These are phyloP conservation scores for Baccha elongata DNA, from an alignment of 2,888 invertebrate genomes.

Conservation along the genomic window DNA sequence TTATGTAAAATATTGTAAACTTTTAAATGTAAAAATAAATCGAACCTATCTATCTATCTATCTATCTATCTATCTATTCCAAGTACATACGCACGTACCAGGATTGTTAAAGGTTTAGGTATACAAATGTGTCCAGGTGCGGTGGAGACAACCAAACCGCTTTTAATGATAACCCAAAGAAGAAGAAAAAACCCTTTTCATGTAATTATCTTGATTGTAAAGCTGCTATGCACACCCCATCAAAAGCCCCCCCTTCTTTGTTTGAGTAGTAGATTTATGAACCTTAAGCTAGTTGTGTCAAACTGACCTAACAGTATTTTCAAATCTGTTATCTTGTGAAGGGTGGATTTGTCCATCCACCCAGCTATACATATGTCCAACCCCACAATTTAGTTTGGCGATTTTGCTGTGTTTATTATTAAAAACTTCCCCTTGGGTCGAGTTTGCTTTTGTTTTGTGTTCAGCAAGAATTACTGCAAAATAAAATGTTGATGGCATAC, in stretches of 20 bases:
- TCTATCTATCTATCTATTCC: too few species aligned
- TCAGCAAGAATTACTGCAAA: slow-evolving; percentile 39
- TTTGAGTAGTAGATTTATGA: slow-evolving; percentile 64
- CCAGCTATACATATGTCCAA: background rate
- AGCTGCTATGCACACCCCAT: slow-evolving; percentile 31
- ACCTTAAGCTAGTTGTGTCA: slow-evolving; percentile 64
- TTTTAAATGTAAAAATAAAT: too few species aligned
- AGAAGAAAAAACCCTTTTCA: slow-evolving; percentile 55
- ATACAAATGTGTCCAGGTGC: slow-evolving; percentile 34
- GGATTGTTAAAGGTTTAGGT: background rate
- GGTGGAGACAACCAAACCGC: slow-evolving; percentile 18
- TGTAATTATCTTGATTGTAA: slow-evolving; percentile 68
- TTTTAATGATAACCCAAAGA: slow-evolving; percentile 50
- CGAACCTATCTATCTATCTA: too few species aligned
- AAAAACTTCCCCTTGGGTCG: slow-evolving; percentile 53
- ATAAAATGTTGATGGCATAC: too few species aligned
- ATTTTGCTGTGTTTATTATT: slow-evolving; percentile 34
- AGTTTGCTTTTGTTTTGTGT: slow-evolving; percentile 26
- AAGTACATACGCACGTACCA: background rate
- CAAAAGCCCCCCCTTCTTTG: slow-evolving; percentile 17
- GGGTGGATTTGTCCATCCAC: slow-evolving; percentile 56
- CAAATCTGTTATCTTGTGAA: slow-evolving; percentile 64
- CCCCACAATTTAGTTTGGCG: slow-evolving; percentile 26
- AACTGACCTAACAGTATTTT: slow-evolving; percentile 55
- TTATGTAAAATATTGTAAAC: too few species aligned